A percentile compares a stretch with the other conserved stretches of the same genome.
phyloP scores from a whole-genome alignment of 2,113 vertebrate genomes.

The Microcebus ravelobensis region DNA sequence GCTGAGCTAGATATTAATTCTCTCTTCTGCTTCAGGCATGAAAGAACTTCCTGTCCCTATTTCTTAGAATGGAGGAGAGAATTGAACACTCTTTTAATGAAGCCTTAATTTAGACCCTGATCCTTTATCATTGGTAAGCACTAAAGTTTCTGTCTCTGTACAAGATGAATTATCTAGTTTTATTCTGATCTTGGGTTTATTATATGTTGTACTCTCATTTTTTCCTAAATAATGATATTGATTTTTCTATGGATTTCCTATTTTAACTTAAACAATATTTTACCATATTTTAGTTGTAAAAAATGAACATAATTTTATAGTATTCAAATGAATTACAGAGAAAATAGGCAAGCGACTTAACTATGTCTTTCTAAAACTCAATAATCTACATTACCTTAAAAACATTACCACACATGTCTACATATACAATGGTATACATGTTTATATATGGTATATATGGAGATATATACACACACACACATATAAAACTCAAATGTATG shows the following conservation, averaged over 20 bases:
- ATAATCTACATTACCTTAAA: background rate
- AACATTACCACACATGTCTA: background rate
- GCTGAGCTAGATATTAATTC: background rate
- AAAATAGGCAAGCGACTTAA: background rate
- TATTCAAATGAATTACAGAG: background rate
- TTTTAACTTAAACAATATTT: slow-evolving; percentile 62
- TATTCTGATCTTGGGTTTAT: background rate
- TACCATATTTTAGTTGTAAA: slow-evolving; percentile 29
- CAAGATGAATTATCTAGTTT: slow-evolving; percentile 9
- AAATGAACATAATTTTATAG: slow-evolving; percentile 36
- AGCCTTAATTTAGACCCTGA: background rate
- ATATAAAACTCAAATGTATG: background rate
- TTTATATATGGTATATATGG: background rate
- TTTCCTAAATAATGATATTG: slow-evolving; percentile 40
- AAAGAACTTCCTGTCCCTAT: background rate
- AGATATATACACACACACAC: background rate
- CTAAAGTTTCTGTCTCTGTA: background rate
- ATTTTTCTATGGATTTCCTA: slow-evolving; percentile 55
- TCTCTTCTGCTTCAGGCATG: background rate
- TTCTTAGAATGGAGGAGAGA: slow-evolving; percentile 10
- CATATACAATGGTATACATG: background rate
- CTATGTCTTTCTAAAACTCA: background rate
- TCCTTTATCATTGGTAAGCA: slow-evolving; percentile 5
- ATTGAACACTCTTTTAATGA: background rate
- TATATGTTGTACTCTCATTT: background rate